Evolutionary conservation across 1,140 invertebrate genomes (phyloP).

Genomic region (Schlechtendalia chinensis): DNA sequence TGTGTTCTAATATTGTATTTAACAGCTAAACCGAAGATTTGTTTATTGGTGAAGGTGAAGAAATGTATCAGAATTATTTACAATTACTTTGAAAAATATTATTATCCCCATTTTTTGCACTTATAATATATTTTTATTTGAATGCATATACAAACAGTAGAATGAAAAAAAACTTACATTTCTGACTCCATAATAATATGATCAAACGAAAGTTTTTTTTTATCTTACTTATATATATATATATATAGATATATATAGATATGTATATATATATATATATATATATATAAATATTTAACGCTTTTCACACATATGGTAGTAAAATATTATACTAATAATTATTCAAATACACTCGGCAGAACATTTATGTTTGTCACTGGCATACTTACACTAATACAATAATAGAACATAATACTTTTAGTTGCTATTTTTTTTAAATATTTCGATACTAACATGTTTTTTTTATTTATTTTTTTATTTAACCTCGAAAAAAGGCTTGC

Average conservation of each 20-base stretch:
- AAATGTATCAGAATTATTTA: conserved; percentile 16
- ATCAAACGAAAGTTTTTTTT: conserved; percentile 31
- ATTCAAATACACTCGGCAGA: conserved; percentile 22
- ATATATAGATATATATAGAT: too few species aligned
- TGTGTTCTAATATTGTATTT: conserved; percentile 50
- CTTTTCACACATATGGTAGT: conserved; percentile 45
- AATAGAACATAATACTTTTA: conserved; percentile 49
- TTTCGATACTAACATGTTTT: conserved; percentile 50
- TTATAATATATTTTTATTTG: conserved; percentile 12
- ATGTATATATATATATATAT: too few species aligned
- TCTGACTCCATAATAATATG: background rate
- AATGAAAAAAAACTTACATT: conserved; percentile 35
- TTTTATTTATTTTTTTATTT: conserved; percentile 47
- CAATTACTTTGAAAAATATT: background rate
- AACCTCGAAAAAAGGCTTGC: conserved; percentile 47
- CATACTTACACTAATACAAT: conserved; percentile 49
- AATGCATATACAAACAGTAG: background rate
- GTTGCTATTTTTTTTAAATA: conserved; percentile 43
- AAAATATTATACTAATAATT: conserved; percentile 44
- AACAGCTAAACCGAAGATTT: conserved; percentile 36
- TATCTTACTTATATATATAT: conserved; percentile 33
- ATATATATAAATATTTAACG: conserved; percentile 33
- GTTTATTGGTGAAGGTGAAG: conserved; percentile 49
- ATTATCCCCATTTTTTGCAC: conserved; percentile 34
- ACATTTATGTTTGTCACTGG: conserved; percentile 45